These are phyloP conservation scores for Triplophysa siluroides DNA, from an alignment of 2,113 vertebrate species.

Conservation along the genomic window DNA sequence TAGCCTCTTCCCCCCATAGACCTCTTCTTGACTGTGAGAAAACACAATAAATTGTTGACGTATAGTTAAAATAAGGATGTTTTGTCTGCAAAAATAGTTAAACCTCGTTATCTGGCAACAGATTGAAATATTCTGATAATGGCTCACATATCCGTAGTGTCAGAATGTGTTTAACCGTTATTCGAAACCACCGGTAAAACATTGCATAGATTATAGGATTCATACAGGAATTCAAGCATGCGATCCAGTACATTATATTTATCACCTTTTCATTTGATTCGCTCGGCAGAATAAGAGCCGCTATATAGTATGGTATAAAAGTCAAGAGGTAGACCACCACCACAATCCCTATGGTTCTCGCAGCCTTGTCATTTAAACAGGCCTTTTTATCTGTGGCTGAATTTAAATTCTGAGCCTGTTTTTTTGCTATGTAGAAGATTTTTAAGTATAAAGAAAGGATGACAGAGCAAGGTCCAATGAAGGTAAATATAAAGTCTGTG, in stretches of 20 bases:
- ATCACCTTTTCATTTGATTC: neutral
- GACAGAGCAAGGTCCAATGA: neutral
- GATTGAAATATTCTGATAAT: neutral
- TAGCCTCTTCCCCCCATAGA: no score
- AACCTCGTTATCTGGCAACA: slow-evolving; percentile 4
- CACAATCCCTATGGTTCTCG: slow-evolving; percentile 2
- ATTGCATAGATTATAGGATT: slow-evolving; percentile 39
- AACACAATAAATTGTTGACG: no score
- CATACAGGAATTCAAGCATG: slow-evolving; percentile 13
- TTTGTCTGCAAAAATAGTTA: no score
- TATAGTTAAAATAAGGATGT: no score
- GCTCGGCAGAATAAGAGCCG: neutral
- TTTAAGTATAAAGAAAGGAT: slow-evolving; percentile 6
- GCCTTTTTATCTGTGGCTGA: neutral
- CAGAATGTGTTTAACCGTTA: slow-evolving; percentile 61
- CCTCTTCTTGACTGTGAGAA: no score
- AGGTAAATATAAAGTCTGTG: neutral
- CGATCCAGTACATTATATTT: slow-evolving; percentile 2
- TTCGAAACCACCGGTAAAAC: slow-evolving; percentile 69
- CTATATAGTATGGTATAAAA: slow-evolving; percentile 2
- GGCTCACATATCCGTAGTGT: slow-evolving; percentile 51
- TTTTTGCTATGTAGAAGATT: neutral
- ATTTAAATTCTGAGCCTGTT: neutral
- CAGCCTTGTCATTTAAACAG: slow-evolving; percentile 1
- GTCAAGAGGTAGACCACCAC: neutral